These are phyloP conservation scores for Stegana nigrithorax DNA, from an alignment of 2,888 invertebrate genomes.

Conservation along the genomic window DNA sequence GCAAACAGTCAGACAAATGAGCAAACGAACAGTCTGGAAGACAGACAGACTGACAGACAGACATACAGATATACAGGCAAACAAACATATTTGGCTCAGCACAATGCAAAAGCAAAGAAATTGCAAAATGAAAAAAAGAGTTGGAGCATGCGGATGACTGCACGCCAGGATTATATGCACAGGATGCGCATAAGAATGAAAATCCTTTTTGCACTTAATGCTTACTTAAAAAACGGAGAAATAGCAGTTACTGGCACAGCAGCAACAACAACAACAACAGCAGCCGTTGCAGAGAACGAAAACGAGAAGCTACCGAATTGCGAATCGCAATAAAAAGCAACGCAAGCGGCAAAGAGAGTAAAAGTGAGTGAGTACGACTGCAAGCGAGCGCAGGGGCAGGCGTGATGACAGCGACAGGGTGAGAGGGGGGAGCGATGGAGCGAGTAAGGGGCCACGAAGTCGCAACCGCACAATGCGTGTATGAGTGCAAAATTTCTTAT, in stretches of 20 bases:
- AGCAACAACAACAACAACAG: neutral
- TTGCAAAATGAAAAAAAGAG: neutral
- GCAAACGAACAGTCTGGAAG: neutral
- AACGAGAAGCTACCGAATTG: neutral
- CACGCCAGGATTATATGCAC: constrained; percentile 62
- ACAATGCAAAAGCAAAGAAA: neutral
- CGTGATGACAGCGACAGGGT: neutral
- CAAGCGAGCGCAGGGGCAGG: neutral
- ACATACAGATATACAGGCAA: constrained; percentile 15
- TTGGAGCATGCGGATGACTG: constrained; percentile 34
- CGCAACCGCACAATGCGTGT: constrained; percentile 20
- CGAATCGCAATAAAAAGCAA: constrained; percentile 6
- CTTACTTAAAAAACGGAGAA: constrained; percentile 51
- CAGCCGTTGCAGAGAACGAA: constrained; percentile 15
- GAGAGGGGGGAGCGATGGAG: constrained; percentile 2
- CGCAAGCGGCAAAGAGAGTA: constrained; percentile 14
- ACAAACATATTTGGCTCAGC: constrained; percentile 39
- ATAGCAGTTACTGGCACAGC: neutral
- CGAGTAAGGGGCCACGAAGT: constrained; percentile 6
- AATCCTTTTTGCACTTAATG: constrained; percentile 63
- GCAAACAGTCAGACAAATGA: constrained; percentile 9
- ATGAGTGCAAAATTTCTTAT: constrained; percentile 53
- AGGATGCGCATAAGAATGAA: constrained; percentile 62
- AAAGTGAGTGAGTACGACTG: neutral
- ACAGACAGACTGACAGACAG: constrained; percentile 13